These are phyloP conservation scores for Tetramorium alpestre DNA, from an alignment of 1,140 invertebrate genomes.

Conservation along the genomic window DNA sequence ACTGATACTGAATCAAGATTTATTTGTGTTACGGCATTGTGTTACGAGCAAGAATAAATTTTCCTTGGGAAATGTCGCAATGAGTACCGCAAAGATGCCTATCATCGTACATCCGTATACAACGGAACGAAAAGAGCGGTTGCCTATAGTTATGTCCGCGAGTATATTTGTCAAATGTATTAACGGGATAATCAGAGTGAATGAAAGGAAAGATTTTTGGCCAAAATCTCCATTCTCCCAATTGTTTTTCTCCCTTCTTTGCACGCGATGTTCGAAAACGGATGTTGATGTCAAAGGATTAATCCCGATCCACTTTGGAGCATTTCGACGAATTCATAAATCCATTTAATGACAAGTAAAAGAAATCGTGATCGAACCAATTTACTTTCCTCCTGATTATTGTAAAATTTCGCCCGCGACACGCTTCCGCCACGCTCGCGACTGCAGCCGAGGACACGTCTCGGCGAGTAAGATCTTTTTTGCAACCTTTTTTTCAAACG, in stretches of 20 bases:
- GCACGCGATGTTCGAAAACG: not conserved
- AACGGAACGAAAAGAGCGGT: not conserved
- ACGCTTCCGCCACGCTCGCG: conserved; percentile 40
- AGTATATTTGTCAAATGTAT: not conserved
- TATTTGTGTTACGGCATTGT: not conserved
- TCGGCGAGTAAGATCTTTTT: not conserved
- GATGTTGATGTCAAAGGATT: conserved; percentile 2
- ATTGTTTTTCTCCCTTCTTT: conserved; percentile 67
- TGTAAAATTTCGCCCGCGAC: conserved; percentile 20
- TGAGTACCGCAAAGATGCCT: not conserved
- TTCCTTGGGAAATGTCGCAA: not conserved
- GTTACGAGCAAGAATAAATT: not conserved
- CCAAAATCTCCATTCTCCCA: conserved; percentile 56
- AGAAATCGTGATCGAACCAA: conserved; percentile 3
- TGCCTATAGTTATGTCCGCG: not conserved
- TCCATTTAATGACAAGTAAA: conserved; percentile 15
- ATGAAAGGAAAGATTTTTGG: conserved; percentile 58
- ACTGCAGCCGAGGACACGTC: not conserved
- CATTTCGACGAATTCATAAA: not conserved
- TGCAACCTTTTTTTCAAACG: not conserved
- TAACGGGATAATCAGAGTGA: conserved; percentile 23
- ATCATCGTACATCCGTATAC: not conserved
- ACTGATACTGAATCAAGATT: not conserved
- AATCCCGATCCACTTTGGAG: not conserved
- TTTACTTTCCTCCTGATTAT: conserved; percentile 64